Evolutionary conservation across 2,888 invertebrate species (phyloP).

Genomic region (Polydrusus pterygomalis): DNA sequence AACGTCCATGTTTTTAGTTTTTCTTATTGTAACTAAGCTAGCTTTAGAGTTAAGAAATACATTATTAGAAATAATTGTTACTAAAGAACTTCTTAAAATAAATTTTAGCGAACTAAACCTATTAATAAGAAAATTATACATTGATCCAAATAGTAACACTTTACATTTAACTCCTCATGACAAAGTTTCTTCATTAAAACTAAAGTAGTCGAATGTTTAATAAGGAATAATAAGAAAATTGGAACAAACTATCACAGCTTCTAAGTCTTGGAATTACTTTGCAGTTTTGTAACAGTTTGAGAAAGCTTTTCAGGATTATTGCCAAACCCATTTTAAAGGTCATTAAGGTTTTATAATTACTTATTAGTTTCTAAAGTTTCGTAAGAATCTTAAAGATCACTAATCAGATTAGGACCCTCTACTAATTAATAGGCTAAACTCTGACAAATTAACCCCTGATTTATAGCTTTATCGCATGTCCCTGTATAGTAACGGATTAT

Average conservation of each 20-base stretch:
- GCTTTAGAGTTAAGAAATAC: neutral
- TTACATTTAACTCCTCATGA: neutral
- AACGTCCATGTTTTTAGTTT: no score
- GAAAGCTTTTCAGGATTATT: conserved; percentile 35
- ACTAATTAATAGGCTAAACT: conserved; percentile 48
- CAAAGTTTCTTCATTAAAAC: conserved; percentile 29
- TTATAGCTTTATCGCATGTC: conserved; percentile 30
- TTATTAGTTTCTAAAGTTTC: conserved; percentile 32
- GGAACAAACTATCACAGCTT: conserved; percentile 38
- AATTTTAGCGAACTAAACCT: neutral
- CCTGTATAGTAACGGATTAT: neutral
- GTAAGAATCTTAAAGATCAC: conserved; percentile 47
- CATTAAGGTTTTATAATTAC: conserved; percentile 38
- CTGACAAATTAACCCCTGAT: conserved; percentile 43
- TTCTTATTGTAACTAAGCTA: no score
- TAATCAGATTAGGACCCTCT: conserved; percentile 48
- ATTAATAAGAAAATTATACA: neutral
- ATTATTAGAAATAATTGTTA: neutral
- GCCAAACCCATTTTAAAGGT: conserved; percentile 32
- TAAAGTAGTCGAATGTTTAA: conserved; percentile 28
- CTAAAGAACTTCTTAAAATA: neutral
- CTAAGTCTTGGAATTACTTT: conserved; percentile 34
- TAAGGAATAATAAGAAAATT: conserved; percentile 27
- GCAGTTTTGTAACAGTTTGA: conserved; percentile 34
- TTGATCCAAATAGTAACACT: neutral